Evolutionary conservation across 2,113 vertebrate genomes (phyloP).

Genomic region (Patagioenas fasciata): DNA sequence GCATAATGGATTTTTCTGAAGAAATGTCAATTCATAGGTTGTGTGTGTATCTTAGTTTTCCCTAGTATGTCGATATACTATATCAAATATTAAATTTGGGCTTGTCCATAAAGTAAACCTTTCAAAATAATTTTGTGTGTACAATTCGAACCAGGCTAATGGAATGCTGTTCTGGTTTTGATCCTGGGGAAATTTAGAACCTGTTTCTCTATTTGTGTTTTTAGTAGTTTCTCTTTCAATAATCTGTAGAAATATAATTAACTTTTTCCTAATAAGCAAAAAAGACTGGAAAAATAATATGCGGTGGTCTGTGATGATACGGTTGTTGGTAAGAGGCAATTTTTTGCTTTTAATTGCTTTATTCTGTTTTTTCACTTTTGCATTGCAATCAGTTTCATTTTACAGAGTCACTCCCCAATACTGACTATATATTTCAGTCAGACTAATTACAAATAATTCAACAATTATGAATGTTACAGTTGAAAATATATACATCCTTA

Average conservation of each 20-base stretch:
- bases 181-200: neutral
- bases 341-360: neutral
- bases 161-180: neutral
- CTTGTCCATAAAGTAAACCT: neutral
- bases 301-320: neutral
- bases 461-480: neutral
- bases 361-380: neutral
- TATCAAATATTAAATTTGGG: neutral
- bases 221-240: neutral
- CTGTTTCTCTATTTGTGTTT: neutral
- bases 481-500: neutral
- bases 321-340: neutral
- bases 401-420: neutral
- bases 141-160: neutral
- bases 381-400: neutral
- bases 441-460: neutral
- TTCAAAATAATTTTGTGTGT: neutral
- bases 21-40: neutral
- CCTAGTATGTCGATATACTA: fast-evolving
- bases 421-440: neutral
- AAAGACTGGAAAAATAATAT: neutral
- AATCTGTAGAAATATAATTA: neutral
- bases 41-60: neutral
- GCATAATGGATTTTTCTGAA: neutral
- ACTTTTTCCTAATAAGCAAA: neutral